Base-by-base conservation (phyloP, 64 coral and sea anemone species). In the Actinia equina region DNA sequence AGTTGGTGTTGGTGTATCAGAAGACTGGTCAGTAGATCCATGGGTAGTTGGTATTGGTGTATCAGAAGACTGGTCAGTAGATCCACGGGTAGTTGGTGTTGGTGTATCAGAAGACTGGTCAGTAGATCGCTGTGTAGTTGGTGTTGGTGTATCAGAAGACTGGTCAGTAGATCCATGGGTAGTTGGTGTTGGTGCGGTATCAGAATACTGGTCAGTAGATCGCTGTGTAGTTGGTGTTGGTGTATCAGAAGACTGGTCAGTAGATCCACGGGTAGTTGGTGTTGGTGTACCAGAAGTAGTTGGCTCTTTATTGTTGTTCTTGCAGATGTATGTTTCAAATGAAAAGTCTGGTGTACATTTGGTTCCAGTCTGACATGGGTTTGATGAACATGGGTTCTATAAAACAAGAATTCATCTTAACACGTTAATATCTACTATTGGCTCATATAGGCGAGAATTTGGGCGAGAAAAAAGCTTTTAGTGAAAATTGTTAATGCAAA, bases 281-380 rank as follows among this genome's bases (percentile, higher is more conserved):
- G n/a, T n/a, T n/a, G n/a, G n/a, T n/a, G n/a, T n/a, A n/a, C n/a
- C n/a, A n/a, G n/a, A n/a, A n/a, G n/a, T n/a, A n/a, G n/a, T n/a
- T n/a, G n/a, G n/a, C n/a, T n/a, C 22, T 20, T 67, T 20, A 67
- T 17, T 67, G 63, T n/a, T 67, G 17, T 67, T 23, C 19, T 20
- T 67, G 63, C 63, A 67, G 63, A n/a, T 67, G 22, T 67, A 67
- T n/a, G 63, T 25, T 2, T 67, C 63, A 67, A 67, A 67, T 7
- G 63, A 22, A 67, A 67, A 67, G 63, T 67, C 63, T 67, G 63
- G 63, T n/a, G n/a, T 67, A 20, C 63, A 67, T 67, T 67, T 67
- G 7, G 5, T 67, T 67, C 20, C 63, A 22, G 63, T 20, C 4
- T 67, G 7, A 67, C 63, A 67, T 67, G 63, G 63, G 23, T 23